Percentiles rank a stretch among this genome's conserved stretches.
Conservation (phyloP, 2,888 invertebrate genomes). For the Chouioia cunea region DNA sequence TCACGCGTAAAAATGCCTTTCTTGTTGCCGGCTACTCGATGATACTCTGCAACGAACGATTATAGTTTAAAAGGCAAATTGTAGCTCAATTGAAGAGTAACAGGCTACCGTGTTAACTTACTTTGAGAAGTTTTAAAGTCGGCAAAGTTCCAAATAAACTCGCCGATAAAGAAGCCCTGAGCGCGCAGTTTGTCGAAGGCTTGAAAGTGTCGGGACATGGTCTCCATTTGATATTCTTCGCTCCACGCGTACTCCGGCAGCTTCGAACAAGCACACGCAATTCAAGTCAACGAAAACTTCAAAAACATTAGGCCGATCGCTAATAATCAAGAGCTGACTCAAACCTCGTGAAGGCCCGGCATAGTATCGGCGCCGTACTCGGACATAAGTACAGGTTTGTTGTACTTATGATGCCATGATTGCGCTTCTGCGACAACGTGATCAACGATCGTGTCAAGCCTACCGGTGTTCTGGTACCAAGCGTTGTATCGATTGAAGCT, state of each 20-base stretch:
- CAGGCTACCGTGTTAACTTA: constrained; percentile 64
- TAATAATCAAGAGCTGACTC: constrained; percentile 42
- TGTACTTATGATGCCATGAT: constrained; percentile 83
- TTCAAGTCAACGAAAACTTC: neutral
- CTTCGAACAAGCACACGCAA: constrained; percentile 11
- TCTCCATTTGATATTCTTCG: constrained; percentile 92
- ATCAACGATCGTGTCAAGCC: constrained; percentile 79
- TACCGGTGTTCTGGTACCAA: constrained; percentile 92
- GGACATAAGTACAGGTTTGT: constrained; percentile 91
- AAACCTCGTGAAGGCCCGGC: constrained; percentile 91
- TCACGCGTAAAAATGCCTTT: constrained; percentile 92
- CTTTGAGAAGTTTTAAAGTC: constrained; percentile 96
- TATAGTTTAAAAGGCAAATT: too few relatives aligned
- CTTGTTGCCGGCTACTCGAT: constrained; percentile 86
- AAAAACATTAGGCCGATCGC: neutral
- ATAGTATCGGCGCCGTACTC: constrained; percentile 98
- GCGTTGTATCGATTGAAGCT: constrained; percentile 97
- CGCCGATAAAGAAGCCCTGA: constrained; percentile 88
- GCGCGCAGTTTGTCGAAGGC: constrained; percentile 88
- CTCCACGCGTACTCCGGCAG: constrained; percentile 81
- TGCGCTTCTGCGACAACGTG: constrained; percentile 83
- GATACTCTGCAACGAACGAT: too few relatives aligned
- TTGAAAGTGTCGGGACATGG: constrained; percentile 88
- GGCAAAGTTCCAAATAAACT: constrained; percentile 99
- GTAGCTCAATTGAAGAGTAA: too few relatives aligned